Conservation (phyloP, 2,888 invertebrate species). For the Hyles lineata region DNA sequence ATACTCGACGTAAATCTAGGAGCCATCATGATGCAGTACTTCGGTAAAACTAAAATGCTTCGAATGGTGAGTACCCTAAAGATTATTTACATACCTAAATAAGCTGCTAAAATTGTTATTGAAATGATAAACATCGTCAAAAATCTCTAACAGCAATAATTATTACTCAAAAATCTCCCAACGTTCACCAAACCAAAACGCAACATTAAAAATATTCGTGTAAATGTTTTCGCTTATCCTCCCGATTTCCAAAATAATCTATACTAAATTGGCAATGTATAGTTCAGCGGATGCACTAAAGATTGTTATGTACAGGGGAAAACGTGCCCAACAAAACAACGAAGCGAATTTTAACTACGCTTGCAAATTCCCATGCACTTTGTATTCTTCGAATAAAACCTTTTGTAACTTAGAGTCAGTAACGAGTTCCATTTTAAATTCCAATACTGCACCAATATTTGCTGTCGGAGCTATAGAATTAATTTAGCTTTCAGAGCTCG, state of each 20-base stretch:
- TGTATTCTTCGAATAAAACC: slow-evolving; percentile 23
- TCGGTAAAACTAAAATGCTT: too few species aligned
- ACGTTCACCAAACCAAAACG: too few species aligned
- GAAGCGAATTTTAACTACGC: slow-evolving; percentile 41
- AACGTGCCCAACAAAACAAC: slow-evolving; percentile 35
- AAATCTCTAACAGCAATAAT: too few species aligned
- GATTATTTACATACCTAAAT: too few species aligned
- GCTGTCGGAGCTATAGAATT: not conserved
- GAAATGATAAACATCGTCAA: too few species aligned
- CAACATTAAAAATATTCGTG: not conserved
- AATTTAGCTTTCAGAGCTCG: not conserved
- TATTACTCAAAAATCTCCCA: too few species aligned
- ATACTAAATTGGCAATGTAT: slow-evolving; percentile 19
- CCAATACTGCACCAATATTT: slow-evolving; percentile 8
- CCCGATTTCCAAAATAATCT: not conserved
- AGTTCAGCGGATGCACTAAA: slow-evolving; percentile 41
- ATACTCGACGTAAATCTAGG: too few species aligned
- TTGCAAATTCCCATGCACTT: slow-evolving; percentile 38
- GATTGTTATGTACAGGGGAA: slow-evolving; percentile 47
- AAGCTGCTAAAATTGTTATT: too few species aligned
- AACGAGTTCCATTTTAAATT: slow-evolving; percentile 20
- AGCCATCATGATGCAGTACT: too few species aligned
- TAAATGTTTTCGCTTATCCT: not conserved
- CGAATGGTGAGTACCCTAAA: too few species aligned
- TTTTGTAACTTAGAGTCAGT: slow-evolving; percentile 22